phyloP scores from a whole-genome alignment of 2,113 vertebrate species.

The Chloebia gouldiae region DNA sequence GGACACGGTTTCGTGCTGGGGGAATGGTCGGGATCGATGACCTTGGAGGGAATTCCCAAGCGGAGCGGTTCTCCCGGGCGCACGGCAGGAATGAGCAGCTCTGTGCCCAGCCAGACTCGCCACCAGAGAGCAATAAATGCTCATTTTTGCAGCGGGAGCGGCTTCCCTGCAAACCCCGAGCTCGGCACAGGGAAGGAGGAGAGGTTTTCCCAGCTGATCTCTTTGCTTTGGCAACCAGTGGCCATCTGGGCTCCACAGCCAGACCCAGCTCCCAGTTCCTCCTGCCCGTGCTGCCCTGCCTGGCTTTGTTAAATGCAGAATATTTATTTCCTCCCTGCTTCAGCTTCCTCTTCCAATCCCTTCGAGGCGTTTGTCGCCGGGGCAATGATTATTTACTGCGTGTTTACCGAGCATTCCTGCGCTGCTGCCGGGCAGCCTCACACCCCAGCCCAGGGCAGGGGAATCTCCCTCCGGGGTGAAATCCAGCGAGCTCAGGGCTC shows the following conservation, averaged over 20 bases:
- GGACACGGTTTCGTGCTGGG: not conserved
- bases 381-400: not conserved
- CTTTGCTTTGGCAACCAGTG: not conserved
- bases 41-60: rapidly evolving
- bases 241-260: not conserved
- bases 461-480: not conserved
- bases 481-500: not conserved
- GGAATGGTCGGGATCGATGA: not conserved
- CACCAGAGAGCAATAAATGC: conserved; percentile 61
- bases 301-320: not conserved
- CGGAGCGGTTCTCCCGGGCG: rapidly evolving
- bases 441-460: not conserved
- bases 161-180: not conserved
- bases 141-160: not conserved
- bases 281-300: not conserved
- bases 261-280: not conserved
- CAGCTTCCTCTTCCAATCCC: not conserved
- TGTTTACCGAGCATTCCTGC: not conserved
- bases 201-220: not conserved
- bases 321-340: not conserved
- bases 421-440: not conserved
- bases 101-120: not conserved
- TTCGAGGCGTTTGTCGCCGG: not conserved
- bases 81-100: not conserved
- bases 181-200: not conserved